These are phyloP conservation scores for Polia nebulosa DNA, from an alignment of 2,888 invertebrate genomes.

Conservation along the genomic window DNA sequence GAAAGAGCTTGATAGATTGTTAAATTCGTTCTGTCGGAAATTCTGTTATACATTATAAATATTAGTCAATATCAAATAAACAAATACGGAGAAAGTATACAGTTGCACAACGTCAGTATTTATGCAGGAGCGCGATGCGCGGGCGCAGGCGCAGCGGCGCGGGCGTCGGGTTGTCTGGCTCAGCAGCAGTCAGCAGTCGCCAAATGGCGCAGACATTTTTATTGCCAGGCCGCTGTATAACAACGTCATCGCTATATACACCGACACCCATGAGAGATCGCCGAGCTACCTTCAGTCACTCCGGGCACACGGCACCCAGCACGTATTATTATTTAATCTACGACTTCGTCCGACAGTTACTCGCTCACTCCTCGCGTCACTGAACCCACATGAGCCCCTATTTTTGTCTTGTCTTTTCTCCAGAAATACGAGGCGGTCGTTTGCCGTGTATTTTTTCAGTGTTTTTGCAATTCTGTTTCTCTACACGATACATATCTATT, in stretches of 20 bases:
- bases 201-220: conserved; percentile 67
- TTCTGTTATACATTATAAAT: conserved; percentile 21
- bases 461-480: conserved; percentile 61
- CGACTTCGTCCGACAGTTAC: conserved; percentile 60
- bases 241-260: conserved; percentile 60
- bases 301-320: conserved; percentile 54
- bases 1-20: conserved; percentile 6
- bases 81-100: conserved; percentile 33
- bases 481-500: conserved; percentile 43
- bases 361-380: conserved; percentile 75
- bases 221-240: conserved; percentile 47
- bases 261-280: conserved; percentile 51
- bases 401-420: conserved; percentile 85
- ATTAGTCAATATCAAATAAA: conserved; percentile 38
- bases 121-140: conserved; percentile 49
- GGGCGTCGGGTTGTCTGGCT: conserved; percentile 82
- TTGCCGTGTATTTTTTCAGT: conserved; percentile 63
- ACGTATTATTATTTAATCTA: conserved; percentile 64
- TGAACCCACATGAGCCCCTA: conserved; percentile 79
- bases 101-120: conserved; percentile 45
- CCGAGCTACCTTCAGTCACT: conserved; percentile 56
- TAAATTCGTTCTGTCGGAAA: conserved; percentile 18
- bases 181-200: conserved; percentile 57
- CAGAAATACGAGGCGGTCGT: conserved; percentile 77
- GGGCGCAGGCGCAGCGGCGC: conserved; percentile 47